Conservation (phyloP, 1,140 invertebrate genomes). For the Coelopa frigida region DNA sequence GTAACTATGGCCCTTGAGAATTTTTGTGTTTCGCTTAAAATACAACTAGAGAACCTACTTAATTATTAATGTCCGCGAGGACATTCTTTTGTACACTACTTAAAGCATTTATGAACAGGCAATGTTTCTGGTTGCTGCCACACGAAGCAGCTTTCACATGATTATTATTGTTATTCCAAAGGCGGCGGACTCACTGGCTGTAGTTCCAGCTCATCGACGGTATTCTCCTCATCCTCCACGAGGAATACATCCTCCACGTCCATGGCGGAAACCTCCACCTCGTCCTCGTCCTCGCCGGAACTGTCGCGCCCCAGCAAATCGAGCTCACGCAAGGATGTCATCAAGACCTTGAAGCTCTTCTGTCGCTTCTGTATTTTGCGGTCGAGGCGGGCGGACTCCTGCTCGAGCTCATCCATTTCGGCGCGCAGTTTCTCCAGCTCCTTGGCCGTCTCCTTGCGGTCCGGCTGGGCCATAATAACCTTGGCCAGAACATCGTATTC, state of each 20-base stretch:
- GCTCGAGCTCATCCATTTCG: slow-evolving; percentile 60
- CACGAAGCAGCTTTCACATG: too few relatives aligned
- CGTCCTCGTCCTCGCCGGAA: slow-evolving; percentile 28
- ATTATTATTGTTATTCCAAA: too few relatives aligned
- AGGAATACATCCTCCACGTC: slow-evolving; percentile 38
- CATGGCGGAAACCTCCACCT: slow-evolving; percentile 29
- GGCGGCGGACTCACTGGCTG: too few relatives aligned
- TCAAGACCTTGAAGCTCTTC: slow-evolving; percentile 83
- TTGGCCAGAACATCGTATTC: slow-evolving; percentile 89
- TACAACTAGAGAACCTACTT: too few relatives aligned
- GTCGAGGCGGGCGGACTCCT: slow-evolving; percentile 62
- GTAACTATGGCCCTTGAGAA: too few relatives aligned
- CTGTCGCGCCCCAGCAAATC: slow-evolving; percentile 61
- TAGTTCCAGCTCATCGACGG: too few relatives aligned
- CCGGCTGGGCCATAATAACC: slow-evolving; percentile 82
- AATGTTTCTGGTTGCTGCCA: too few relatives aligned
- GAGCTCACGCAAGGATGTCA: slow-evolving; percentile 72
- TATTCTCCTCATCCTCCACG: slow-evolving; percentile 25
- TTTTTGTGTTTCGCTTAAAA: too few relatives aligned
- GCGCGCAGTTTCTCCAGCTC: slow-evolving; percentile 65
- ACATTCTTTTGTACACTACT: too few relatives aligned
- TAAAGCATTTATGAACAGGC: too few relatives aligned
- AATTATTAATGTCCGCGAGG: too few relatives aligned
- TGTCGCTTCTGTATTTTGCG: slow-evolving; percentile 69
- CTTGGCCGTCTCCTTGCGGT: slow-evolving; percentile 72